Conservation (phyloP, 2,797 vertebrate genomes). For the Takifugu ocellatus region DNA sequence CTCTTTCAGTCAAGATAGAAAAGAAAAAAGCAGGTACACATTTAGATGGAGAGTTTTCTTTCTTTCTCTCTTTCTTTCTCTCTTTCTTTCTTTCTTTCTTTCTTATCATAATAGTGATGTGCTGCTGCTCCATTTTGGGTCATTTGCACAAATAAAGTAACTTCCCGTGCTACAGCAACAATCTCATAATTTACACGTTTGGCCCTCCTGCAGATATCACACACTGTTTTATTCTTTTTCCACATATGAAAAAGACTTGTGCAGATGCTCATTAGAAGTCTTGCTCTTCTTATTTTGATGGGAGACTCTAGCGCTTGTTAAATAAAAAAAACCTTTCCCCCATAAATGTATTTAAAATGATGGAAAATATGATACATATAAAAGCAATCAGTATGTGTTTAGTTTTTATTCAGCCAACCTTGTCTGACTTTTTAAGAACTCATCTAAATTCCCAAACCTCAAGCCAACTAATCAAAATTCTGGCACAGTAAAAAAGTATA, state of each 20-base stretch:
- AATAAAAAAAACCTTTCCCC: not conserved
- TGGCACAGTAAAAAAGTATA: slow-evolving; percentile 24
- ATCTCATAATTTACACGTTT: no score
- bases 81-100: not conserved
- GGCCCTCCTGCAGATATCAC: no score
- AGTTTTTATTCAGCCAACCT: slow-evolving; percentile 9
- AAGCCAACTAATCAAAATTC: slow-evolving; percentile 47
- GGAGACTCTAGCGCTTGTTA: no score
- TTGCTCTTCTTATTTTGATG: not conserved
- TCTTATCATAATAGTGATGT: not conserved
- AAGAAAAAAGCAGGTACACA: no score
- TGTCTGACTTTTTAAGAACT: slow-evolving; percentile 27
- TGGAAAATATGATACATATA: slow-evolving; percentile 2
- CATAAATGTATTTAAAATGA: slow-evolving; percentile 1
- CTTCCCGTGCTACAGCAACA: no score
- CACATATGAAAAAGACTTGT: no score
- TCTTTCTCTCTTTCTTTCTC: no score
- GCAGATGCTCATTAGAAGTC: not conserved
- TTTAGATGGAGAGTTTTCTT: no score
- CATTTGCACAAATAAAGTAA: not conserved
- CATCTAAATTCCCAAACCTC: slow-evolving; percentile 24
- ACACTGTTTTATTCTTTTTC: no score
- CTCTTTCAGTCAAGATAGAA: slow-evolving; percentile 66
- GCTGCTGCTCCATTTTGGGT: not conserved
- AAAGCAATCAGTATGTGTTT: slow-evolving; percentile 13